Evolutionary conservation across 1,140 invertebrate genomes (phyloP).

Genomic region (Lineus longissimus): DNA sequence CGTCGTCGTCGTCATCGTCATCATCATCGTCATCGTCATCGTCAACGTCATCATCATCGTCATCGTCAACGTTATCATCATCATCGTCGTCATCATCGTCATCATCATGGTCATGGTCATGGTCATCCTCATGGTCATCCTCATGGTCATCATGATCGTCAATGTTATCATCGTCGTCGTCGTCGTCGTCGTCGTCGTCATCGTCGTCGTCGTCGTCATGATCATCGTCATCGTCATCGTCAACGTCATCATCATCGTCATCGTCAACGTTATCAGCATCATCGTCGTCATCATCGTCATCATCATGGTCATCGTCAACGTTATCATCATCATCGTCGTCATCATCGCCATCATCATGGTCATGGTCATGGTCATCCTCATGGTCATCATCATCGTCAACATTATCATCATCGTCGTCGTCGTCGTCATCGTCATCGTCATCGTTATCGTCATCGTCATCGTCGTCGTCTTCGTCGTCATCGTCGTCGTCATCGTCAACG

Average conservation of each 20-base stretch:
- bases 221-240: too few relatives aligned
- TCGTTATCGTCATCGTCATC: too few relatives aligned
- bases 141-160: too few relatives aligned
- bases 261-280: too few relatives aligned
- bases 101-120: too few relatives aligned
- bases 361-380: too few relatives aligned
- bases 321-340: neutral
- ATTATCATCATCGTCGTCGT: slow-evolving; percentile 1
- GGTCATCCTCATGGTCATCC: too few relatives aligned
- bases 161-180: neutral
- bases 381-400: too few relatives aligned
- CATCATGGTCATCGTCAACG: neutral
- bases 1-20: too few relatives aligned
- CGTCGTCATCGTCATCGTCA: slow-evolving; percentile 1
- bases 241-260: neutral
- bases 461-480: too few relatives aligned
- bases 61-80: neutral
- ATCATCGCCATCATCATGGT: too few relatives aligned
- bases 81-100: neutral
- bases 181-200: neutral
- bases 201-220: slow-evolving; percentile 9
- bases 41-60: neutral
- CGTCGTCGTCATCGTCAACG: neutral
- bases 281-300: slow-evolving; percentile 5
- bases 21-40: too few relatives aligned